A percentile compares a stretch with the other conserved stretches of the same genome.
Conservation (phyloP, 2,888 invertebrate genomes). For the Drosophila infuscata region DNA sequence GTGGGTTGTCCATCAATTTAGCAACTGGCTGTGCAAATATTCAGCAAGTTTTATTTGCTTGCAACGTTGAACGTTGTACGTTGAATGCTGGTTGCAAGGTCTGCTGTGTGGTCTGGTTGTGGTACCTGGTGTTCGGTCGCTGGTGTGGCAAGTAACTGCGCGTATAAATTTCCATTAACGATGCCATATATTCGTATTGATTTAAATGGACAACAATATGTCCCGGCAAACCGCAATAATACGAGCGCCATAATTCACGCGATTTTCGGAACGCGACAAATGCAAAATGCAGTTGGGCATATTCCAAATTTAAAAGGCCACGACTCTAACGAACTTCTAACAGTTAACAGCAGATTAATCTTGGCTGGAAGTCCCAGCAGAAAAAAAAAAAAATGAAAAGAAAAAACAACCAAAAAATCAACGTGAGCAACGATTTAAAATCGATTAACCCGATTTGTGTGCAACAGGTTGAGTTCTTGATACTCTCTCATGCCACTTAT, state of each 20-base stretch:
- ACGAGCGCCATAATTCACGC: conserved; percentile 67
- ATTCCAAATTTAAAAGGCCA: not conserved
- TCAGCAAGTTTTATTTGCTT: conserved; percentile 77
- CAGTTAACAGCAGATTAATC: conserved; percentile 72
- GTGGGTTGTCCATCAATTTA: conserved; percentile 77
- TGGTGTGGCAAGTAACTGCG: conserved; percentile 62
- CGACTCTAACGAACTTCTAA: conserved; percentile 73
- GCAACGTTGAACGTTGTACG: conserved; percentile 40
- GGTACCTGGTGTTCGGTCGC: not conserved
- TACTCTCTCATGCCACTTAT: conserved; percentile 61
- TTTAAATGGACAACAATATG: conserved; percentile 79
- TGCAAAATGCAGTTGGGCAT: not conserved
- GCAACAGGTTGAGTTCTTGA: conserved; percentile 76
- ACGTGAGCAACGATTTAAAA: conserved; percentile 83
- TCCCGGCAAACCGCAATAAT: conserved; percentile 70
- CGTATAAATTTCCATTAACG: conserved; percentile 82
- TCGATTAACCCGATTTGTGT: conserved; percentile 84
- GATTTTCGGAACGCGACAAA: conserved; percentile 30
- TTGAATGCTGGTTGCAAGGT: conserved; percentile 34
- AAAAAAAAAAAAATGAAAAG: conserved; percentile 48
- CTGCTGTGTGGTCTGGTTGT: conserved; percentile 39
- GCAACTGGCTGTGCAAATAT: conserved; percentile 73
- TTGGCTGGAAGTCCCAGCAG: conserved; percentile 31
- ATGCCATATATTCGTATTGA: conserved; percentile 82
- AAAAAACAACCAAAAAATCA: conserved; percentile 63